phyloP scores from a whole-genome alignment of 2,888 invertebrate genomes.

The Scaptomyza caliginosa region DNA sequence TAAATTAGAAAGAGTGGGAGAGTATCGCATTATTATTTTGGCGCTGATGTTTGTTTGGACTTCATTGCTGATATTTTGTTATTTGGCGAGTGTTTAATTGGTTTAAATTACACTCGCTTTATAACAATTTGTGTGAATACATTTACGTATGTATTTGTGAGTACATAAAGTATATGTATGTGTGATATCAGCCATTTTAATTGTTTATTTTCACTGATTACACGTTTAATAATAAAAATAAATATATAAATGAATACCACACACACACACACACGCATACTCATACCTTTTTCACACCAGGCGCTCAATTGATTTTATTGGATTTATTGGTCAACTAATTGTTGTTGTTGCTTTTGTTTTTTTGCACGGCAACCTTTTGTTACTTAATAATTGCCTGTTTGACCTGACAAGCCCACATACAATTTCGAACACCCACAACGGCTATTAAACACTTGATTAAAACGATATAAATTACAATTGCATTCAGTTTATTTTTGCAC shows the following conservation, averaged over 20 bases:
- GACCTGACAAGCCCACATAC: constrained; percentile 2
- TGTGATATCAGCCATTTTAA: constrained; percentile 33
- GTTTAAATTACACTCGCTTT: constrained; percentile 9
- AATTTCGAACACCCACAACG: not conserved
- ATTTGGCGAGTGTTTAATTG: constrained; percentile 8
- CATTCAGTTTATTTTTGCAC: not conserved
- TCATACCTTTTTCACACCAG: not conserved
- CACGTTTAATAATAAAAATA: constrained; percentile 13
- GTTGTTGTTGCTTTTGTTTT: not conserved
- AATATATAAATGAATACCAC: not conserved
- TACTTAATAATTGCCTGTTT: constrained; percentile 8
- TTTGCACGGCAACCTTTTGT: not conserved
- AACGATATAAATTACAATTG: constrained; percentile 48
- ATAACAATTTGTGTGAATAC: not conserved
- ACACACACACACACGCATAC: not conserved
- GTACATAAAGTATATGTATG: not conserved
- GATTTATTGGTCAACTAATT: constrained; percentile 1
- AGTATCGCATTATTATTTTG: not conserved
- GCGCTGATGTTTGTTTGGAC: not conserved
- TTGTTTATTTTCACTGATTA: constrained; percentile 65
- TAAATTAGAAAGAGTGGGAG: too few species aligned
- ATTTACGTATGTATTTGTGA: not conserved
- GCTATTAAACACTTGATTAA: constrained; percentile 55
- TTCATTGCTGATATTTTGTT: not conserved
- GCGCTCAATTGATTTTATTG: constrained; percentile 7